Evolutionary conservation across 2,888 invertebrate genomes (phyloP), one percentile per base, ranked within the genome.

Genomic region (Elegia similella): DNA sequence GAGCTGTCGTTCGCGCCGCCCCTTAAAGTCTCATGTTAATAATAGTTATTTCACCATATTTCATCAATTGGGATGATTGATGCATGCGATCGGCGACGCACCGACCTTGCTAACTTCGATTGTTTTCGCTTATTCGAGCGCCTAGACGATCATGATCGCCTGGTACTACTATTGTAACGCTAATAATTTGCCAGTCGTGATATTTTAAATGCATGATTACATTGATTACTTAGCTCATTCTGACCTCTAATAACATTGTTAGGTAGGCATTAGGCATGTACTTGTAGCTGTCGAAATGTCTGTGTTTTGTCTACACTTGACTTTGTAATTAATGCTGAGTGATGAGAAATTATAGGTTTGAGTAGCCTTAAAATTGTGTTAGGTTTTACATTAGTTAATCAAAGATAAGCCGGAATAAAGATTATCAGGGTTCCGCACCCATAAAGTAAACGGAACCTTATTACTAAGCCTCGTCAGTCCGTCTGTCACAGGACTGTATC

Each of bases 31-130:
- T 34, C 34, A 12, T 10, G 12, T 34, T 34, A 3, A 10, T 34
- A 34, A 10, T 12, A 38, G 70, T 75, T 77, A 79, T 79, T 78
- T 75, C 74, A 75, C 70, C 71, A n/a, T n/a, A n/a, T n/a, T n/a
- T n/a, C n/a, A 72, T 72, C 72, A 73, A 47, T 42, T 58, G 48
- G 56, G 59, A 70, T 78, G 73, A 80, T 83, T 75, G 78, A 80
- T 79, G 73, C 62, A 67, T 68, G 63, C 59, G 64, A 57, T 66
- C 60, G 65, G 38, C 10, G 66, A 64, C 59, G 64, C 62, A 65
- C 59, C 63, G 69, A 72, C 76, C 74, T 73, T 70, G 70, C 67
- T 68, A 38, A 73, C 73, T 69, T 72, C 65, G 63, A 67, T 67
- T 75, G 75, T 79, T 78, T 75, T 73, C 68, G 70, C 62, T 63